Base-by-base conservation (phyloP, 2,888 invertebrate genomes). In the Phasia obesa region DNA sequence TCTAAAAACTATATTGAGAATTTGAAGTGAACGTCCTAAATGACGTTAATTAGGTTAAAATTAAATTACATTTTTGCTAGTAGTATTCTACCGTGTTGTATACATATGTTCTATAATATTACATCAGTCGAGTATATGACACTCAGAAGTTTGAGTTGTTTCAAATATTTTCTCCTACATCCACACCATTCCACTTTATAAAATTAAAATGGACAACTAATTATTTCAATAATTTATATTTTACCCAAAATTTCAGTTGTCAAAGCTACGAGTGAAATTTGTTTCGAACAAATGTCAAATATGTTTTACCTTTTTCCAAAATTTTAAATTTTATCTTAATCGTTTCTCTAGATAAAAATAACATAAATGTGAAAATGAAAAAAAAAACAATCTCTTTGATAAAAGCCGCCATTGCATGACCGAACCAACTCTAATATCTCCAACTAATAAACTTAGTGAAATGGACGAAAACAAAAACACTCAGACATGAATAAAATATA, bases 331-430 rank as follows among this genome's bases (percentile, higher is more conserved):
- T 78, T 64, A 71, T 78, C 71, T 78, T 57, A 57, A 71, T 71
- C 64, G 35, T 17, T 71, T 57, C 49, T 23, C 35, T 49, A 78
- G 47, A 64, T 27, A 53, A 75, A 55, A 47, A 19, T 23, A 59
- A 49, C 19, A 69, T 25, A 42, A 31, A 42, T 53, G 1, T 17
- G 17, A 1, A n/a, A 44, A 44, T 17, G 44, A 15, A 5, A 23
- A 19, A 70, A 17, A 11, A 44, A 64, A 17, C 13, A 62, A 35
- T 7, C n/a, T 47, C 55, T 85, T 85, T 85, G 81, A 85, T 74
- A 31, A 67, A 65, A 76, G 79, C 84, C 85, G 84, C 64, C 83
- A 81, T 64, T 67, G 82, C 79, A 62, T 84, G 81, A 76, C 17
- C 51, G 53, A 42, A 62, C 15, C 70, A 65, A 73, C 67, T 62